phyloP scores from a whole-genome alignment of 2,113 vertebrate species.

The Ondatra zibethicus region DNA sequence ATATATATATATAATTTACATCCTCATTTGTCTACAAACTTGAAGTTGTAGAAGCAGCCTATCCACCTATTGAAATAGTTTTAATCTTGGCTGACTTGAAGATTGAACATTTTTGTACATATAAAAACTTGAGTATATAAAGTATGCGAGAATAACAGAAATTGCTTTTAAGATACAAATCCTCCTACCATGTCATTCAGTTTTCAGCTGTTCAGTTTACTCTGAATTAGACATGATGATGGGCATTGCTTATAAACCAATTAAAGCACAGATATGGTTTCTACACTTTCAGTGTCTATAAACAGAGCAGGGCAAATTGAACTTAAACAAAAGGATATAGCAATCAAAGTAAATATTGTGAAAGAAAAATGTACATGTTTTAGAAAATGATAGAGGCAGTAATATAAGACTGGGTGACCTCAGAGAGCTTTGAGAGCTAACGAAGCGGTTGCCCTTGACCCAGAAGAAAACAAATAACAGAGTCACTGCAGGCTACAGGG shows the following conservation, averaged over 20 bases:
- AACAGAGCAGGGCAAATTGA: background rate
- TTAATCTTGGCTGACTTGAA: background rate
- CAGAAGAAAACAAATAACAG: background rate
- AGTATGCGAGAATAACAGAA: constrained; percentile 1
- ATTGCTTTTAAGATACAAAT: background rate
- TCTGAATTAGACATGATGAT: background rate
- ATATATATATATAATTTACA: background rate
- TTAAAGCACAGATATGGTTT: background rate
- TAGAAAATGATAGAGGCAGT: background rate
- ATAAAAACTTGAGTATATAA: background rate
- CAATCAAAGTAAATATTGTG: background rate
- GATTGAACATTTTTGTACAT: constrained; percentile 12
- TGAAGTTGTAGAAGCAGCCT: background rate
- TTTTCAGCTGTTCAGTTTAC: background rate
- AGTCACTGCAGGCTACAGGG: background rate
- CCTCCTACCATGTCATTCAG: background rate
- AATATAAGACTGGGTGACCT: background rate
- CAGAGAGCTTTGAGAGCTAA: background rate
- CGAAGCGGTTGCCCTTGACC: background rate
- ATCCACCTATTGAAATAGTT: background rate
- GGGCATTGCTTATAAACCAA: background rate
- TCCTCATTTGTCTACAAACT: background rate
- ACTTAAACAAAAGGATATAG: background rate
- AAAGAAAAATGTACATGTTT: background rate
- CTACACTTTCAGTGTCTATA: background rate